Base-by-base conservation (phyloP, 2,113 vertebrate species). In the Eupsittula cactorum region DNA sequence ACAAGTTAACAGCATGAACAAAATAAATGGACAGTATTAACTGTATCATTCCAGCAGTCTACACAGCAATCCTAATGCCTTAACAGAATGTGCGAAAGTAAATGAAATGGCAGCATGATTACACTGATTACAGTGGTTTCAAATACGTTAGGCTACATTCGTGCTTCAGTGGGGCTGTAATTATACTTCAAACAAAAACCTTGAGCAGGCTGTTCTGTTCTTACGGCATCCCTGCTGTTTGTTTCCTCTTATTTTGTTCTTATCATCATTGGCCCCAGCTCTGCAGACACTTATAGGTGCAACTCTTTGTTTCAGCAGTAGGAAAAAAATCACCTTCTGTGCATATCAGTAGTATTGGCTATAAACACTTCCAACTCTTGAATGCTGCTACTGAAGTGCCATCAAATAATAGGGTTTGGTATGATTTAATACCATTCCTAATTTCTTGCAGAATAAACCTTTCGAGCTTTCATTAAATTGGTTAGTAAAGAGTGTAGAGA, bases 61-160 rank as follows among this genome's bases (percentile, higher is more conserved):
- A 37, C 84, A 28, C 95, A 97, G 95, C 68, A 80, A 82, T 86
- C 74, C 57, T 93, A 92, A 95, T 93, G 90, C 70, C 91, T 95
- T 91, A 93, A 88, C 95, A 74, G 86, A 92, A 91, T 85, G 86
- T 67, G 94, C 74, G 93, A 83, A 76, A 94, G 81, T 77, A 95
- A 92, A 97, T 96, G 94, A 97, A 98, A 98, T 90, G 86, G 96
- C 92, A 96, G 94, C 91, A 62, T 96, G 97, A 97, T 98, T 97
- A 97, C 91, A 47, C 93, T 97, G 97, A 98, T 97, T 97, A 94
- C 90, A 92, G 87, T 33, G 24, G 92, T 85, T 97, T 91, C 96
- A 97, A 93, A 97, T 96, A 92, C 21, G 55, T 87, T 86, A 42
- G 89, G 94, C 96, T 96, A 75, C 95, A 95, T 97, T 97, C 97